Evolutionary conservation across 2,888 invertebrate genomes (phyloP).

Genomic region (Salpingus planirostris): DNA sequence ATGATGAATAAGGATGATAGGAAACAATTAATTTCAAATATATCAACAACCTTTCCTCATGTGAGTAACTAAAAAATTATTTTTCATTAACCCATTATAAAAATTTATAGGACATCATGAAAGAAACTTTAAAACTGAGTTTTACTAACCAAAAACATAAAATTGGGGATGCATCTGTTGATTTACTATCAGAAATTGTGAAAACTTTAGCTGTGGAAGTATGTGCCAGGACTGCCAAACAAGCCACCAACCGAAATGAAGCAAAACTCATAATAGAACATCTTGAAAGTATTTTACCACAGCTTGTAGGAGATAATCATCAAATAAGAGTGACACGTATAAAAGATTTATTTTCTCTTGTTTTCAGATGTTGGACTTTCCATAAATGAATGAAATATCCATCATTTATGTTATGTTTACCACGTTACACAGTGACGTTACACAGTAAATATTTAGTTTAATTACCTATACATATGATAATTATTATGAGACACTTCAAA

Average conservation of each 20-base stretch:
- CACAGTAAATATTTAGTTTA: too few species aligned
- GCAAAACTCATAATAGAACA: constrained; percentile 46
- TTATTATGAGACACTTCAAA: too few species aligned
- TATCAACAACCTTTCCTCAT: too few species aligned
- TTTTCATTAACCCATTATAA: too few species aligned
- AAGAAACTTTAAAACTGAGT: constrained; percentile 46
- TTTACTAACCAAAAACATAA: constrained; percentile 49
- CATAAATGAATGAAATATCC: constrained; percentile 28
- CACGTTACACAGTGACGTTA: too few species aligned
- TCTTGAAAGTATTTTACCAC: constrained; percentile 49
- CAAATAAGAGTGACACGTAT: constrained; percentile 3
- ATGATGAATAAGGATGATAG: too few species aligned
- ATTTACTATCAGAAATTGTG: constrained; percentile 46
- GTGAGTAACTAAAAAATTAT: too few species aligned
- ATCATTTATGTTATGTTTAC: too few species aligned
- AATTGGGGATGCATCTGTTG: constrained; percentile 47
- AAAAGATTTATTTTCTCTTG: constrained; percentile 3
- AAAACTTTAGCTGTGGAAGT: constrained; percentile 49
- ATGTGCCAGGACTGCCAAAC: constrained; percentile 45
- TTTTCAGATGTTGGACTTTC: constrained; percentile 49
- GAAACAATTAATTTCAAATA: too few species aligned
- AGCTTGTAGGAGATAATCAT: constrained; percentile 41
- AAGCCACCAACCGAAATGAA: constrained; percentile 43
- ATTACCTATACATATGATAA: too few species aligned
- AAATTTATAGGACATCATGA: constrained; percentile 45